These are phyloP conservation scores for Ceyx margarethae DNA, from an alignment of 2,113 vertebrate genomes.

Conservation along the genomic window DNA sequence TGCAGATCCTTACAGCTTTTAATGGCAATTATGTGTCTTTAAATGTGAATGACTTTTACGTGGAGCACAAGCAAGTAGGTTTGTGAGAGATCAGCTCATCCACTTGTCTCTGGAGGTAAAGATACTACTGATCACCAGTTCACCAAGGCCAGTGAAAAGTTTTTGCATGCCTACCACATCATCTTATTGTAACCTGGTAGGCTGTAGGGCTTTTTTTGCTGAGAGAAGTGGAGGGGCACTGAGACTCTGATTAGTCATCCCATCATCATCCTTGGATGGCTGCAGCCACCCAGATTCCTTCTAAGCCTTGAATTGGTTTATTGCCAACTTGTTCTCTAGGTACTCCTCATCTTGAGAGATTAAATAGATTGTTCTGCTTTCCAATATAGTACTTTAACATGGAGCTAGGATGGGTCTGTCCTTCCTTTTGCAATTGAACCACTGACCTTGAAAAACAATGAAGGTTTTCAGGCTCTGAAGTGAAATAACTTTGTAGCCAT, in stretches of 20 bases:
- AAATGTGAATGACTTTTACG: background rate
- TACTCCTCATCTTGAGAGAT: background rate
- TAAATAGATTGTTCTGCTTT: background rate
- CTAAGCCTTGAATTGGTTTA: background rate
- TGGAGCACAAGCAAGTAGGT: background rate
- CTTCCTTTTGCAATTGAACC: background rate
- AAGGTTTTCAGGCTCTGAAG: background rate
- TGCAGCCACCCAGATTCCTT: background rate
- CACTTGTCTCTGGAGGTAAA: background rate
- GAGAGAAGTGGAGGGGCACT: background rate
- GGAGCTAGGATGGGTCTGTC: background rate
- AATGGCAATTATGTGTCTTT: background rate
- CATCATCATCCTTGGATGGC: accelerated
- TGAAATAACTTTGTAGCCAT: background rate
- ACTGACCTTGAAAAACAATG: background rate
- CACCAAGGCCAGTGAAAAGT: background rate
- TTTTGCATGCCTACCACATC: background rate
- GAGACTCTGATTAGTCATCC: background rate
- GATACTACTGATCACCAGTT: background rate
- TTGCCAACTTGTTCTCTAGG: background rate
- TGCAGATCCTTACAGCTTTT: background rate
- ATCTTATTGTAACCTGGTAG: background rate
- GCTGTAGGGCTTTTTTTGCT: background rate
- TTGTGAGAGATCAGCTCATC: background rate
- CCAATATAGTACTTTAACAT: background rate